Evolutionary conservation across 2,797 vertebrate species (phyloP), one percentile per base, ranked within the genome.

Genomic region (Ara ararauna): DNA sequence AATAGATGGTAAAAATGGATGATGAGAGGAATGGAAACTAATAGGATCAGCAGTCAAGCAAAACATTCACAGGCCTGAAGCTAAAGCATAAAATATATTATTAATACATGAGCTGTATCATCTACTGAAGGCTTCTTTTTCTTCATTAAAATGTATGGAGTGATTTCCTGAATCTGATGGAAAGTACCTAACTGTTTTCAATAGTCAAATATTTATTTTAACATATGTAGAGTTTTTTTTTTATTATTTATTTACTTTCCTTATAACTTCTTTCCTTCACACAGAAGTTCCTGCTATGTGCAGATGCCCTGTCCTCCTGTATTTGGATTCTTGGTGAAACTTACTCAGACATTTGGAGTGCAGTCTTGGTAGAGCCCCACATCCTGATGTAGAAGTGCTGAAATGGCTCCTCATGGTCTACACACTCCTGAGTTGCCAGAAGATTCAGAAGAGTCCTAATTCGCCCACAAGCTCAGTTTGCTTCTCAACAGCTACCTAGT

Each of bases 31-130:
- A 23, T 81, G 58, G 45, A 91, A 93, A 47, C 4, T 10, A 84
- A 47, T 11, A 70, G 22, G 22, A 90, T 68, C 6, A 79, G 23
- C 17, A 81, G 32, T 58, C 70, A 95, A 82, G 19, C 2, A 72
- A 94, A 95, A 44, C 54, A 66, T 87, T 90, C 89, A 71, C 24
- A 61, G 45, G 34, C 45, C 77, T 76, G 86, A 90, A 93, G 84
- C 17, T 91, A 76, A 75, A 91, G 17, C 6, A 32, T 58, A n/a
- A 74, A 48, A 2, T 68, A 10, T 54, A 42, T 64, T 85, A 48
- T 34, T 64, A 77, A 72, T 50, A 58, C 10, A 38, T 0, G 0
- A 85, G 11, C 3, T 34, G 10, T 65, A 65, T 58, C 53, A 21
- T 81, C 70, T 94, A 40, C 17, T 27, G 65, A 91, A 92, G 38